Evolutionary conservation across 1,140 invertebrate species (phyloP).

Genomic region (Drosophila obscura): DNA sequence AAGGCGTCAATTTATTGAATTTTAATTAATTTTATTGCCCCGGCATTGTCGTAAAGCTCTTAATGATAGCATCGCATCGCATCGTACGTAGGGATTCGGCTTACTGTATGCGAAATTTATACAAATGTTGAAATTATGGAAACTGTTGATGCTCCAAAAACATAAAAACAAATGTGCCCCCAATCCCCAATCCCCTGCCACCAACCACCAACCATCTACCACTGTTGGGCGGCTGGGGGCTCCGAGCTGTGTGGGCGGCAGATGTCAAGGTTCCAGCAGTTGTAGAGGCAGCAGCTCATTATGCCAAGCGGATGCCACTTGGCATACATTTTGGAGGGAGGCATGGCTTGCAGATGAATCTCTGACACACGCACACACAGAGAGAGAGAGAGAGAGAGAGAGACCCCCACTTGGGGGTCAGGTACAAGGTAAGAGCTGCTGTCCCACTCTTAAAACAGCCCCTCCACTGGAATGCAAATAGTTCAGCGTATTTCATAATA

Average conservation of each 20-base stretch:
- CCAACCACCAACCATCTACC: not conserved
- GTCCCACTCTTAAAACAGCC: not conserved
- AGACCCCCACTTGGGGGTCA: constrained; percentile 35
- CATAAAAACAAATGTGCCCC: constrained; percentile 58
- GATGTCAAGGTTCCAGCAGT: constrained; percentile 69
- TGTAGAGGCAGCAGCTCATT: constrained; percentile 69
- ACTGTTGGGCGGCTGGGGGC: not conserved
- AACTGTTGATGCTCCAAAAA: constrained; percentile 30
- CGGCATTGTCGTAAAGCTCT: constrained; percentile 62
- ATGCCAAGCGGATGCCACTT: constrained; percentile 77
- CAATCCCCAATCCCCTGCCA: not conserved
- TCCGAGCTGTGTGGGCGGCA: not conserved
- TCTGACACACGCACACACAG: not conserved
- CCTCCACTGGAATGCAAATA: not conserved
- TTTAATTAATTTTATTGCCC: constrained; percentile 80
- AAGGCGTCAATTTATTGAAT: constrained; percentile 76
- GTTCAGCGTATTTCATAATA: too few species aligned
- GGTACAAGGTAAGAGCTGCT: constrained; percentile 29
- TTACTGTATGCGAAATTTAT: constrained; percentile 47
- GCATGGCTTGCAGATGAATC: constrained; percentile 36
- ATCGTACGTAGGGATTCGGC: constrained; percentile 3
- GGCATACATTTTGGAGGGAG: constrained; percentile 64
- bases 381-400: too few species aligned
- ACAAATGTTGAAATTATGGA: constrained; percentile 66
- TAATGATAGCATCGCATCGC: constrained; percentile 63